These are phyloP conservation scores for Sipunculus nudus DNA, from an alignment of 2,888 invertebrate species.

Conservation along the genomic window DNA sequence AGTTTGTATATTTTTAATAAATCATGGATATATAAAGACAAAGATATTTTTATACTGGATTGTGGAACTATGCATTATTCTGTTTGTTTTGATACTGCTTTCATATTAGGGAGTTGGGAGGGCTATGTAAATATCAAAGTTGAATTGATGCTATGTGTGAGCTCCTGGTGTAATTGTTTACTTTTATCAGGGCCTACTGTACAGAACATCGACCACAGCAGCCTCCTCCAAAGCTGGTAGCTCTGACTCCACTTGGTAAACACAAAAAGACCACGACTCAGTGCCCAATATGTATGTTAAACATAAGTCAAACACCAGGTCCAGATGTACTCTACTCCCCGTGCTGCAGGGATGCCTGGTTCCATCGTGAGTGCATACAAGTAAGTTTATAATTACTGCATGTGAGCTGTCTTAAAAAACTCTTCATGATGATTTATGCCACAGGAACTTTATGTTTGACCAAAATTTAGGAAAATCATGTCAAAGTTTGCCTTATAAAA, in stretches of 20 bases:
- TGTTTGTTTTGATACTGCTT: no score
- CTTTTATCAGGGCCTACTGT: slow-evolving; percentile 73
- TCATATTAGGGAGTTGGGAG: no score
- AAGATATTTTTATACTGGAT: no score
- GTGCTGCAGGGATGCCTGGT: slow-evolving; percentile 82
- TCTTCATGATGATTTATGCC: neutral
- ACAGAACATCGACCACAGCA: slow-evolving; percentile 71
- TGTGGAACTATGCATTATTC: no score
- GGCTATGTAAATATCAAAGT: no score
- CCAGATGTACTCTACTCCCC: slow-evolving; percentile 75
- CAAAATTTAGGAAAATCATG: no score
- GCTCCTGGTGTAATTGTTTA: no score
- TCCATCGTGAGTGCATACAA: slow-evolving; percentile 75
- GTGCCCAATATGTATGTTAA: slow-evolving; percentile 79
- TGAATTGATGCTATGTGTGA: no score
- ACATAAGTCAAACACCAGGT: slow-evolving; percentile 67
- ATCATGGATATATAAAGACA: no score
- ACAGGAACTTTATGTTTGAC: neutral
- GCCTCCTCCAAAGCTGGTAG: slow-evolving; percentile 68
- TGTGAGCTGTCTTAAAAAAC: neutral
- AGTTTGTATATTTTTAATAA: no score
- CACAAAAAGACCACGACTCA: slow-evolving; percentile 51
- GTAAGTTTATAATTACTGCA: slow-evolving; percentile 28
- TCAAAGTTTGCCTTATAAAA: no score
- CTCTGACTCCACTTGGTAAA: slow-evolving; percentile 59